phyloP scores from a whole-genome alignment of 2,888 invertebrate genomes.

The Rhingia rostrata region DNA sequence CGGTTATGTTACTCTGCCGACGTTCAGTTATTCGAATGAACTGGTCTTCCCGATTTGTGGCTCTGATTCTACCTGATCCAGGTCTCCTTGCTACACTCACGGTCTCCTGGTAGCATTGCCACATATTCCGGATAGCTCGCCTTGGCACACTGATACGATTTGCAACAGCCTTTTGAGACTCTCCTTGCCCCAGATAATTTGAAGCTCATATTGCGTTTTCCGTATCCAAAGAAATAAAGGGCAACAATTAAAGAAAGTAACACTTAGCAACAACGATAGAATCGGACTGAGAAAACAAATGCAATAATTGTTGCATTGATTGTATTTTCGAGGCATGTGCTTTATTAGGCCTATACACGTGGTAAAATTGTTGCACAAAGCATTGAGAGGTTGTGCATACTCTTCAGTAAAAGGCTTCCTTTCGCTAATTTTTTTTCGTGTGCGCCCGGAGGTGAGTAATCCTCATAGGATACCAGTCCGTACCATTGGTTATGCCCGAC shows the following conservation, averaged over 20 bases:
- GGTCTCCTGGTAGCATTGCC: not conserved
- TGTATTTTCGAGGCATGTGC: constrained; percentile 6
- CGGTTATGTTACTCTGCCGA: not conserved
- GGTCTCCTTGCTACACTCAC: not conserved
- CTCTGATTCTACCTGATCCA: not conserved
- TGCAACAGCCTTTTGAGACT: constrained; percentile 3
- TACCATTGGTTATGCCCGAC: too few relatives aligned
- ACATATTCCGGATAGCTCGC: too few relatives aligned
- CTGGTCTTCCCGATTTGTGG: constrained; percentile 8
- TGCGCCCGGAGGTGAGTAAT: too few relatives aligned
- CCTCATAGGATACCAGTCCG: too few relatives aligned
- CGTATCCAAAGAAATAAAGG: constrained; percentile 1
- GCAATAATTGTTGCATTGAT: constrained; percentile 13
- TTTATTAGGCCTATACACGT: constrained; percentile 4
- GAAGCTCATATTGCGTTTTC: not conserved
- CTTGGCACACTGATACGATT: not conserved
- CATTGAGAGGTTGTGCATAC: too few relatives aligned
- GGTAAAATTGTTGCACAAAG: too few relatives aligned
- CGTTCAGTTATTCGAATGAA: constrained; percentile 20
- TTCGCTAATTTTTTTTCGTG: too few relatives aligned
- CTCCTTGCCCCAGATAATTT: not conserved
- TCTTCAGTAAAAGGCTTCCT: too few relatives aligned
- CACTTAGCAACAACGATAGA: not conserved
- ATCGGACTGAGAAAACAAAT: not conserved
- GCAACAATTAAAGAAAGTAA: not conserved